A percentile compares a stretch with the other conserved stretches of the same genome.
These are phyloP conservation scores for Caenorhabditis virilis DNA, from an alignment of 2,888 invertebrate genomes.

Conservation along the genomic window DNA sequence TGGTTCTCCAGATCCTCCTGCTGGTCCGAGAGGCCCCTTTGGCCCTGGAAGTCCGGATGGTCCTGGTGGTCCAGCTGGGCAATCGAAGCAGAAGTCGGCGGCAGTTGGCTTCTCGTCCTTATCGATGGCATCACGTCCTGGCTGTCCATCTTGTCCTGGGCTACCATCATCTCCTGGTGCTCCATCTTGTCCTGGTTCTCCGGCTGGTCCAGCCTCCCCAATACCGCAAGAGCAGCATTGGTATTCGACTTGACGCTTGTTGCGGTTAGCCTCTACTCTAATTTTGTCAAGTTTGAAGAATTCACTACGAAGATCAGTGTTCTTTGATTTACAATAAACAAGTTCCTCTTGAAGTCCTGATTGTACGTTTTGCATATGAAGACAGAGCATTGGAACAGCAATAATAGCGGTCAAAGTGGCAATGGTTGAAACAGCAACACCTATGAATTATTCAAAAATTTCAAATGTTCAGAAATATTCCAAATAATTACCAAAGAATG, in stretches of 20 bases:
- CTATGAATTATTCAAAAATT: conserved; percentile 14
- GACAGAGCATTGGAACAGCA: conserved; percentile 65
- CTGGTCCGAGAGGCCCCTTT: conserved; percentile 55
- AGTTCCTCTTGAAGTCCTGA: conserved; percentile 57
- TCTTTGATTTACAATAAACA: conserved; percentile 46
- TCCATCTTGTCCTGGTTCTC: conserved; percentile 44
- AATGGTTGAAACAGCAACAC: conserved; percentile 58
- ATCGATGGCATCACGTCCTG: conserved; percentile 39
- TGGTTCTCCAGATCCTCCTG: conserved; percentile 49
- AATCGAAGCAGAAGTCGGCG: conserved; percentile 53
- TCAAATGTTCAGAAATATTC: neutral
- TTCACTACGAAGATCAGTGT: conserved; percentile 35
- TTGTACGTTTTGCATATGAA: conserved; percentile 62
- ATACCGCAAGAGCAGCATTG: conserved; percentile 51
- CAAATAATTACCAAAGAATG: conserved; percentile 33
- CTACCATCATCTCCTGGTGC: conserved; percentile 49
- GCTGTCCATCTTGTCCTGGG: conserved; percentile 43
- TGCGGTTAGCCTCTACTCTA: conserved; percentile 8
- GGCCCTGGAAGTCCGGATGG: conserved; percentile 49
- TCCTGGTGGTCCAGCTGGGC: conserved; percentile 54
- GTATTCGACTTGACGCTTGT: conserved; percentile 24
- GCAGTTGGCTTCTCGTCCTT: conserved; percentile 38
- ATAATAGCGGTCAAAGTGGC: conserved; percentile 59
- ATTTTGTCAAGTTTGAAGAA: conserved; percentile 35
- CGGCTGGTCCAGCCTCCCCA: conserved; percentile 40